A percentile compares a stretch with the other conserved stretches of the same genome.
phyloP scores from a whole-genome alignment of 2,888 invertebrate genomes.

The Metellina segmentata region DNA sequence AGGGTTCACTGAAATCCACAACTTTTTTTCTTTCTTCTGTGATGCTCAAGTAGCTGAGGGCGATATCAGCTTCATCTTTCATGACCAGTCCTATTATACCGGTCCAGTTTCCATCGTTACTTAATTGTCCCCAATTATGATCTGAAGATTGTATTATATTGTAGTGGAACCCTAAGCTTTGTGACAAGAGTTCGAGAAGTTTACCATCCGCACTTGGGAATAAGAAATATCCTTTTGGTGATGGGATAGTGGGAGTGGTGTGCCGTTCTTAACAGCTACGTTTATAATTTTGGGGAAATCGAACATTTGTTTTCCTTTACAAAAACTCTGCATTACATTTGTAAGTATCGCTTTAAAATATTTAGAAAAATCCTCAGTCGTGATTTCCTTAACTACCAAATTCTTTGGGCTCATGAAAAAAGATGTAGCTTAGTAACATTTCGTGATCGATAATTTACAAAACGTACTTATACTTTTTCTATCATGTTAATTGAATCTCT shows the following conservation, averaged over 20 bases:
- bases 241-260: neutral
- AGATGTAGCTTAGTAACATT: too few species aligned
- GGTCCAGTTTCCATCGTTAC: constrained; percentile 14
- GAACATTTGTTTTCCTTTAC: too few species aligned
- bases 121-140: neutral
- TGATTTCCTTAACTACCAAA: too few species aligned
- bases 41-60: neutral
- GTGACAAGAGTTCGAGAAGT: neutral
- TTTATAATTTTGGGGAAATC: neutral
- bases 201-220: neutral
- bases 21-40: neutral
- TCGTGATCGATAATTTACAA: too few species aligned
- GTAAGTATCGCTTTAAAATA: too few species aligned
- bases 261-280: neutral
- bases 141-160: neutral
- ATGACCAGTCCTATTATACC: neutral
- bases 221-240: neutral
- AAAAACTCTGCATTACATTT: too few species aligned
- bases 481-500: too few species aligned
- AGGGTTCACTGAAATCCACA: constrained; percentile 1
- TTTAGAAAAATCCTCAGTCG: too few species aligned
- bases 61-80: neutral
- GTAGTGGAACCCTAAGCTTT: neutral
- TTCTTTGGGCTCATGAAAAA: too few species aligned
- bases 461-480: too few species aligned